phyloP scores from a whole-genome alignment of 2,888 invertebrate species.

The Odontomyia ornata region DNA sequence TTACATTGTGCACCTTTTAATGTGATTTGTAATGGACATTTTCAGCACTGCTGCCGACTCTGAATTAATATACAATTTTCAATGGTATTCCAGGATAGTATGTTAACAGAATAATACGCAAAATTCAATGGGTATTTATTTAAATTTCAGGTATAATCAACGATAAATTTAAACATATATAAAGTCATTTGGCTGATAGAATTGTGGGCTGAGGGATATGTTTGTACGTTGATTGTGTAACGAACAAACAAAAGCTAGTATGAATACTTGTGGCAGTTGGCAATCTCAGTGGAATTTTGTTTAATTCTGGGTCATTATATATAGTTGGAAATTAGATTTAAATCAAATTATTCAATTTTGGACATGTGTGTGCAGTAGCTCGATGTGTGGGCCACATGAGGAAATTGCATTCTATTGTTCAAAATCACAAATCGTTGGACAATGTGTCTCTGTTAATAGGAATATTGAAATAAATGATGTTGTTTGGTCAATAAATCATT shows the following conservation, averaged over 20 bases:
- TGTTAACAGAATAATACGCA: neutral
- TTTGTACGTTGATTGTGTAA: neutral
- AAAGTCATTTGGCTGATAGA: neutral
- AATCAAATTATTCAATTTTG: neutral
- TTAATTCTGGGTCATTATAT: conserved; percentile 21
- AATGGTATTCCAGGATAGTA: neutral
- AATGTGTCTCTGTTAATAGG: too few relatives aligned
- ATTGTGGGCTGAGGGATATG: neutral
- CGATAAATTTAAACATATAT: neutral
- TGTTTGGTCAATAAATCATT: too few relatives aligned
- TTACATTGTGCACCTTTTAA: neutral
- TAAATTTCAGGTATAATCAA: conserved; percentile 25
- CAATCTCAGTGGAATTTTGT: conserved; percentile 28
- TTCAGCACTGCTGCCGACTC: neutral
- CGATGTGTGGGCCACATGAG: neutral
- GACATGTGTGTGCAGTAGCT: neutral
- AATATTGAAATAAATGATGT: too few relatives aligned
- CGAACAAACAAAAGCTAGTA: conserved; percentile 8
- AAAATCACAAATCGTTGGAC: neutral
- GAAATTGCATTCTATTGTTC: conserved; percentile 32
- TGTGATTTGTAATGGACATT: neutral
- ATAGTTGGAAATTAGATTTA: neutral
- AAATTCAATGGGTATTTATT: conserved; percentile 32
- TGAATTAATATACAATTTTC: neutral
- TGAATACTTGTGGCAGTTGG: conserved; percentile 1